phyloP scores from a whole-genome alignment of 2,888 invertebrate genomes.

The Terebella lapidaria region DNA sequence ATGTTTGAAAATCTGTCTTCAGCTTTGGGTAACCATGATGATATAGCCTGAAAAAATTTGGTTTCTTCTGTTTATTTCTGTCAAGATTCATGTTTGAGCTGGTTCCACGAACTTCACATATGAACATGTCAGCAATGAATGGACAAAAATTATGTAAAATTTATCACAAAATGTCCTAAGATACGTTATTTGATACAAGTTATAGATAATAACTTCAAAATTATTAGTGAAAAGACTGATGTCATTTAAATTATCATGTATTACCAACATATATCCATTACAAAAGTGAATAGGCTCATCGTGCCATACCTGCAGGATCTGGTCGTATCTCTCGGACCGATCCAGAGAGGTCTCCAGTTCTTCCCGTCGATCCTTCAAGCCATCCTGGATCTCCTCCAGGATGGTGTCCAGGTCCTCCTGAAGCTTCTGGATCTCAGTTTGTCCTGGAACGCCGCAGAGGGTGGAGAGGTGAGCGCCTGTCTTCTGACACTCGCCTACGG shows the following conservation, averaged over 20 bases:
- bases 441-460: conserved; percentile 47
- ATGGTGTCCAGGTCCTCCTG: conserved; percentile 46
- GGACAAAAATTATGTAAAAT: no score
- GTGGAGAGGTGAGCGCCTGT: conserved; percentile 37
- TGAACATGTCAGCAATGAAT: no score
- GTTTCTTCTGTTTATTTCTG: no score
- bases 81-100: no score
- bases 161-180: no score
- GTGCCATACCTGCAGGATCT: conserved; percentile 36
- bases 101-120: no score
- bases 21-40: conserved; percentile 57
- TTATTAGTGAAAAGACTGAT: no score
- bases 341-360: conserved; percentile 40
- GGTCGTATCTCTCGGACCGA: conserved; percentile 44
- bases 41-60: conserved; percentile 46
- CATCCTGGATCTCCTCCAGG: conserved; percentile 49
- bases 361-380: conserved; percentile 42
- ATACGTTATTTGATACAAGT: no score
- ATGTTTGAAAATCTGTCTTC: conserved; percentile 82
- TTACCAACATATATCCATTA: no score
- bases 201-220: no score
- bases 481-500: conserved; percentile 36
- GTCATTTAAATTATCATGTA: no score
- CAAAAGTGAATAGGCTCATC: no score
- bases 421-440: conserved; percentile 48